Percentiles rank a stretch among this genome's conserved stretches.
These are phyloP conservation scores for Anoplophora glabripennis DNA, from an alignment of 1,140 invertebrate genomes.

Conservation along the genomic window DNA sequence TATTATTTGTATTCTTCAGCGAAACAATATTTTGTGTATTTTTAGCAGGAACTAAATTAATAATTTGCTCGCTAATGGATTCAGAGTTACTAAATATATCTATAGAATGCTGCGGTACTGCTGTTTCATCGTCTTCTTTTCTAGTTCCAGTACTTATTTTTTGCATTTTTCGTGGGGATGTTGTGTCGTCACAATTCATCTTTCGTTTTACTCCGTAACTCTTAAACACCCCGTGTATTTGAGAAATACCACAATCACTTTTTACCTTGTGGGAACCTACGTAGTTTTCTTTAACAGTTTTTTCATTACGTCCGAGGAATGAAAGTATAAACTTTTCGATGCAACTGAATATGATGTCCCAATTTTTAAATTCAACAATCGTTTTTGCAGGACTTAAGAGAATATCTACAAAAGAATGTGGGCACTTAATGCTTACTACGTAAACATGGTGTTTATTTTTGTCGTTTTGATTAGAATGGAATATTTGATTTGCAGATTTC, in stretches of 20 bases:
- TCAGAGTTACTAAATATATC: no score
- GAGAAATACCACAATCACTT: constrained; percentile 35
- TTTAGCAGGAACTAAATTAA: no score
- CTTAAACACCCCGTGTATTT: constrained; percentile 37
- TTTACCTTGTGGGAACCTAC: constrained; percentile 6
- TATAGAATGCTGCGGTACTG: neutral
- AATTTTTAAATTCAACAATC: constrained; percentile 61
- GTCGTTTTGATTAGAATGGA: neutral
- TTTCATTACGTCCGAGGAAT: constrained; percentile 11
- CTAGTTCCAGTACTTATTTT: neutral
- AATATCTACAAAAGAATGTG: constrained; percentile 57
- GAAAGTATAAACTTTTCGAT: constrained; percentile 52
- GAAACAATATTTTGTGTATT: no score
- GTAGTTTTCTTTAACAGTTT: neutral
- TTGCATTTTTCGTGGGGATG: neutral
- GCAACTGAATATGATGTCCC: constrained; percentile 53
- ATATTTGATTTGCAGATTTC: constrained; percentile 9
- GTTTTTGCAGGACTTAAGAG: constrained; percentile 54
- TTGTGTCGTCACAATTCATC: neutral
- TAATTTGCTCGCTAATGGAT: no score
- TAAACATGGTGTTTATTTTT: constrained; percentile 54
- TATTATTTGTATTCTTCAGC: no score
- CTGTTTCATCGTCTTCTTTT: neutral
- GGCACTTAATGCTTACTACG: constrained; percentile 60
- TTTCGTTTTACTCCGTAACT: constrained; percentile 30